phyloP scores from a whole-genome alignment of 92 coral and sea anemone species.

The Porites rus region DNA sequence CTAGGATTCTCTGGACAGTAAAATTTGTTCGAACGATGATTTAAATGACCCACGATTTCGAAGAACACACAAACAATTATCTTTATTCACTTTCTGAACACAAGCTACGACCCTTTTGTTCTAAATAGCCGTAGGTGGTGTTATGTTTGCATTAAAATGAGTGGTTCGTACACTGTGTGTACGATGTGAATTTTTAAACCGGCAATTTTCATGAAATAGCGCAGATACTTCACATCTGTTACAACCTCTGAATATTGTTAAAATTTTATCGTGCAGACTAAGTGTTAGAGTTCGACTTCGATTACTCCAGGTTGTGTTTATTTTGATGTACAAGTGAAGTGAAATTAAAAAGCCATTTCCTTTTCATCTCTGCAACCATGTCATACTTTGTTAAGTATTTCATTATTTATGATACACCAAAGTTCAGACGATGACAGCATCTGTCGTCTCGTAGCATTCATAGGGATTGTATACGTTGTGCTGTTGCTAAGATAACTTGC shows the following conservation, averaged over 20 bases:
- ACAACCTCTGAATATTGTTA: too few relatives aligned
- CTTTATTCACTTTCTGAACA: background rate
- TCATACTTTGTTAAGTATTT: too few relatives aligned
- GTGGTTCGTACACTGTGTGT: background rate
- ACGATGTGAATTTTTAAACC: background rate
- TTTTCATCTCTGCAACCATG: background rate
- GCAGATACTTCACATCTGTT: background rate
- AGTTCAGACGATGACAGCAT: too few relatives aligned
- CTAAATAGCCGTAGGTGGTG: background rate
- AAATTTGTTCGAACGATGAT: too few relatives aligned
- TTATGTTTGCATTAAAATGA: background rate
- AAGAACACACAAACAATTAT: too few relatives aligned
- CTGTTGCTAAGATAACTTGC: too few relatives aligned
- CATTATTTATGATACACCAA: too few relatives aligned
- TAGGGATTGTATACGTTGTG: too few relatives aligned
- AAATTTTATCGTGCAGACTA: too few relatives aligned
- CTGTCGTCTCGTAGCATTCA: too few relatives aligned
- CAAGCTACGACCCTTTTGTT: background rate
- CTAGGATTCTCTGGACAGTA: too few relatives aligned
- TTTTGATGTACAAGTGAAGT: slow-evolving; percentile 20
- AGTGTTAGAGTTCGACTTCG: background rate
- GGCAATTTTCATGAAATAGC: background rate
- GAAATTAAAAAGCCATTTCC: background rate
- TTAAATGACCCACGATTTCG: too few relatives aligned
- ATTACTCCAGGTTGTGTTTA: slow-evolving; percentile 12